Percentiles rank a stretch among this genome's conserved stretches.
Conservation (phyloP, 2,888 invertebrate genomes). For the Onchidella celtica region DNA sequence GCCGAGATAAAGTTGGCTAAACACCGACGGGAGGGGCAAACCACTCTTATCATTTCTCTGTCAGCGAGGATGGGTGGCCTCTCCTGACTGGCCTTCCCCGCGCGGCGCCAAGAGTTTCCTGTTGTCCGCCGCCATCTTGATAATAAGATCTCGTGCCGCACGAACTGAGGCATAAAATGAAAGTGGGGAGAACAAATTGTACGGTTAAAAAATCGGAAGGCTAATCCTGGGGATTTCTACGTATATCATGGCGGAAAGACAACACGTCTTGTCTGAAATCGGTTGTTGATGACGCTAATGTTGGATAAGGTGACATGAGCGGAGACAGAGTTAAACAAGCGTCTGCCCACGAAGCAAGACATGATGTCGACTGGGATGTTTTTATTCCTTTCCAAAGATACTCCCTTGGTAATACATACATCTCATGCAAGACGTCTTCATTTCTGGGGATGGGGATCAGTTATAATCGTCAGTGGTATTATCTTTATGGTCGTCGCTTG, state of each 20-base stretch:
- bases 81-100: conserved; percentile 37
- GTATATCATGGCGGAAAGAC: conserved; percentile 35
- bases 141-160: conserved; percentile 25
- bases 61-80: conserved; percentile 48
- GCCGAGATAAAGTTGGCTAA: conserved; percentile 36
- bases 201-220: background rate
- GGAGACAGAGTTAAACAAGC: conserved; percentile 36
- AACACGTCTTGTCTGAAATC: conserved; percentile 30
- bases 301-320: conserved; percentile 27
- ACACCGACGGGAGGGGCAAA: conserved; percentile 45
- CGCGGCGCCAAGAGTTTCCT: conserved; percentile 45
- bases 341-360: conserved; percentile 26
- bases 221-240: background rate
- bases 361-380: conserved; percentile 28
- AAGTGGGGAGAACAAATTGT: conserved; percentile 10
- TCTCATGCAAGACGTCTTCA: no score
- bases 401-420: no score
- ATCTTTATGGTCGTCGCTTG: no score
- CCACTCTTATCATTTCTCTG: conserved; percentile 38
- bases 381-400: conserved; percentile 33
- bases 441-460: no score
- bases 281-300: conserved; percentile 34
- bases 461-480: no score
- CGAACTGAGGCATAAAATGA: conserved; percentile 22
- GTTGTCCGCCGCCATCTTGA: conserved; percentile 43